Evolutionary conservation across 2,888 invertebrate species (phyloP).

Genomic region (Tribolium freemani): DNA sequence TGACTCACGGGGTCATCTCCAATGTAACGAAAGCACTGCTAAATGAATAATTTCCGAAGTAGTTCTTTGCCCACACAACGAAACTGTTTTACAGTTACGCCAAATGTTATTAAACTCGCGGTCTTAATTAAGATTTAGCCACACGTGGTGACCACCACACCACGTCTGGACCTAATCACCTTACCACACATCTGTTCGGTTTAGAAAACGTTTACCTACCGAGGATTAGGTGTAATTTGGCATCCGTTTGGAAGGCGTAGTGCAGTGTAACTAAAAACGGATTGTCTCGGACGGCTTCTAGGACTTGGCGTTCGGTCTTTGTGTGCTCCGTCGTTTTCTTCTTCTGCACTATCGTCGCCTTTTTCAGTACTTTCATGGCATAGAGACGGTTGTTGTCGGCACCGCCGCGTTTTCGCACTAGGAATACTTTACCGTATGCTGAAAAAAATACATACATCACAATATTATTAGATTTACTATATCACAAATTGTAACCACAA

Average conservation of each 20-base stretch:
- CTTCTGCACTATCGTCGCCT: constrained; percentile 94
- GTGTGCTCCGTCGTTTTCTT: constrained; percentile 98
- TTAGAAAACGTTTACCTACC: constrained; percentile 77
- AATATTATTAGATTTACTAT: no score
- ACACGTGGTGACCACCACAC: not conserved
- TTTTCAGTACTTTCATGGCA: constrained; percentile 98
- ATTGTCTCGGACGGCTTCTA: constrained; percentile 94
- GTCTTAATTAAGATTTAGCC: not conserved
- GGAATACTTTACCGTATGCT: constrained; percentile 97
- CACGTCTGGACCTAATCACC: not conserved
- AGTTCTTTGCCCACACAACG: constrained; percentile 12
- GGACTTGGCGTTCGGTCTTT: constrained; percentile 95
- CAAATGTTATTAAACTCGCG: not conserved
- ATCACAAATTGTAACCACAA: no score
- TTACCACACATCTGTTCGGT: constrained; percentile 25
- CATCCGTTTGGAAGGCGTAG: constrained; percentile 98
- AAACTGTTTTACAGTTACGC: constrained; percentile 19
- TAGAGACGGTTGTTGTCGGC: constrained; percentile 91
- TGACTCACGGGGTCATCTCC: constrained; percentile 27
- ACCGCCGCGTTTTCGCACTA: constrained; percentile 92
- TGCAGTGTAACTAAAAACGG: constrained; percentile 97
- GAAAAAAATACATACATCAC: constrained; percentile 60
- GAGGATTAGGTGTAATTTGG: constrained; percentile 95
- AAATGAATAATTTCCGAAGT: constrained; percentile 21
- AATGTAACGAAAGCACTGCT: constrained; percentile 3